Evolutionary conservation across 2,888 invertebrate genomes (phyloP), one percentile per base, ranked within the genome.

Genomic region (Ophioninae sp.): DNA sequence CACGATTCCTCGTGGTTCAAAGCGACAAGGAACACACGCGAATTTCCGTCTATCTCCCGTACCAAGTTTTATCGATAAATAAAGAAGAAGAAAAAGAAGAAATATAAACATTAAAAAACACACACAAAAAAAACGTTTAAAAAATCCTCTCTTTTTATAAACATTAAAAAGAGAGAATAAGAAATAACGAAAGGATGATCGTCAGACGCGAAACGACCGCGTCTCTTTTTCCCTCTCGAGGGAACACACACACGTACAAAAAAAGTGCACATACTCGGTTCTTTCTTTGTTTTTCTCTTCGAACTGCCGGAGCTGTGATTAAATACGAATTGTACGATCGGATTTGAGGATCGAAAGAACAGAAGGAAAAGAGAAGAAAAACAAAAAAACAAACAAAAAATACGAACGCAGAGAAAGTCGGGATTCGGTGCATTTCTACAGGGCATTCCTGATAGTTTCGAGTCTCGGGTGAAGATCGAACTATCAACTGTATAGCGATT

Each of bases 341-440:
- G 67, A 63, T 71, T 78, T 23, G 10, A 63, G 37, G 30, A 63
- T n/a, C 44, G n/a, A 30, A 65, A 17, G 56, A 74, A 74, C 17
- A 6, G 37, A 37, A 23, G 17, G 59, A 76, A 69, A 81, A 22
- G 59, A n/a, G n/a, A n/a, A n/a, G n/a, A n/a, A n/a, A n/a, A n/a
- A n/a, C n/a, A n/a, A n/a, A n/a, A n/a, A n/a, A n/a, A n/a, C n/a
- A n/a, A n/a, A n/a, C n/a, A n/a, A n/a, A n/a, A n/a, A n/a, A n/a
- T n/a, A 75, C 74, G 77, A 61, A 64, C 37, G 58, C 79, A 59
- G 69, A 79, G 82, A 87, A 76, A 84, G 84, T 85, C 85, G 86
- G 84, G 86, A 84, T 87, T 88, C 88, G 86, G 86, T 89, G 89
- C 89, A 90, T 90, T 90, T 90, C 85, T 87, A 87, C 88, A 87